These are phyloP conservation scores for Monopis laevigella DNA, from an alignment of 2,888 invertebrate species.

Conservation along the genomic window DNA sequence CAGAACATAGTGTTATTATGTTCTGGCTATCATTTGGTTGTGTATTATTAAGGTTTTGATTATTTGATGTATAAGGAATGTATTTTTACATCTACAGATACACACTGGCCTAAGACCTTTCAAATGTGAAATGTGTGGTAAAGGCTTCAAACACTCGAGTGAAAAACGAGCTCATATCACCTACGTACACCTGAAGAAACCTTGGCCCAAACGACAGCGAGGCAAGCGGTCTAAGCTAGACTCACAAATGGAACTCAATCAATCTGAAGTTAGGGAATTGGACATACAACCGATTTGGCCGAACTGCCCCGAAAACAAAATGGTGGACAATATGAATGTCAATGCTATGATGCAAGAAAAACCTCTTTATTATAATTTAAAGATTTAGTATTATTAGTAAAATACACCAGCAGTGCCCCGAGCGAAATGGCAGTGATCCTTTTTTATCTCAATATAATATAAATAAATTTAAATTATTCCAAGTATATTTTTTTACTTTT, in stretches of 20 bases:
- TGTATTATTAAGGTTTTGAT: too few species aligned
- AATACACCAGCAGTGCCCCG: too few species aligned
- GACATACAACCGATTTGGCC: slow-evolving; percentile 9
- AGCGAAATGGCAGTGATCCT: too few species aligned
- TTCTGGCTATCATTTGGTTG: too few species aligned
- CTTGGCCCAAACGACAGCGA: slow-evolving; percentile 49
- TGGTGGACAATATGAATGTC: slow-evolving; percentile 32
- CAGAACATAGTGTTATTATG: too few species aligned
- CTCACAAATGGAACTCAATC: background rate
- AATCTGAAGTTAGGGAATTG: slow-evolving; percentile 2
- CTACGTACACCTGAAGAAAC: slow-evolving; percentile 55
- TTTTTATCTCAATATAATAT: too few species aligned
- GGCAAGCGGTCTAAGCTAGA: slow-evolving; percentile 30
- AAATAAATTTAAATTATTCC: too few species aligned
- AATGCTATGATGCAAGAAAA: slow-evolving; percentile 34
- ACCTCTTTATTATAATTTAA: slow-evolving; percentile 39
- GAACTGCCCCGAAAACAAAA: slow-evolving; percentile 38
- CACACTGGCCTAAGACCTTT: slow-evolving; percentile 50
- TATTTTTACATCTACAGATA: slow-evolving; percentile 30
- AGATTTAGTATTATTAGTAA: too few species aligned
- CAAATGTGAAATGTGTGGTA: slow-evolving; percentile 52
- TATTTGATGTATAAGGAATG: background rate
- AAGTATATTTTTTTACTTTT: too few species aligned
- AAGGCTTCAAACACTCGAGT: slow-evolving; percentile 49
- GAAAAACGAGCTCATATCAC: slow-evolving; percentile 50